Conservation (phyloP, 37 sponge, comb jelly and placozoan species). For the Axinella damicornis region DNA sequence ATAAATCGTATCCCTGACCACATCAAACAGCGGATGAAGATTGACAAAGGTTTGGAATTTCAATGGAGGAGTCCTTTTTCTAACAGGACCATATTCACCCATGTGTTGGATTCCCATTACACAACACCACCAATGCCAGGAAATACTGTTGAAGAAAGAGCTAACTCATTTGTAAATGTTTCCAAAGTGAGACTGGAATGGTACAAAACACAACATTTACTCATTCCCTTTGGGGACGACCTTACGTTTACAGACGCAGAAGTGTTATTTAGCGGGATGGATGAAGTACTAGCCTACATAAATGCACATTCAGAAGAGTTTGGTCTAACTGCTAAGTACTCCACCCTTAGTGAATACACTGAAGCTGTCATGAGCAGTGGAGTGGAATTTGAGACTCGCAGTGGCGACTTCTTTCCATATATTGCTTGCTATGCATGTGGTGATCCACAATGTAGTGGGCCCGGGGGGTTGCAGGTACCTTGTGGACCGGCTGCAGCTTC, state of each 20-base stretch:
- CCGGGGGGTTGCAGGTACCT: constrained; percentile 16
- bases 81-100: constrained; percentile 48
- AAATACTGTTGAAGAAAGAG: constrained; percentile 24
- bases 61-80: constrained; percentile 51
- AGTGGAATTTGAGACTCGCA: constrained; percentile 4
- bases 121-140: constrained; percentile 47
- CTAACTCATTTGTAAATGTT: constrained; percentile 26
- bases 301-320: constrained; percentile 30
- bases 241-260: constrained; percentile 57
- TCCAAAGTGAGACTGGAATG: constrained; percentile 39
- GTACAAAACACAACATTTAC: constrained; percentile 51
- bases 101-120: constrained; percentile 70
- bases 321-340: constrained; percentile 32
- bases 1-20: constrained; percentile 85
- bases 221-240: constrained; percentile 68
- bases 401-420: constrained; percentile 62
- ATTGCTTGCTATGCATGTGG: constrained; percentile 63
- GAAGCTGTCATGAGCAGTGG: constrained; percentile 29
- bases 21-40: constrained; percentile 80
- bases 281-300: constrained; percentile 33
- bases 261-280: constrained; percentile 48
- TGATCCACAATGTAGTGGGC: constrained; percentile 25
- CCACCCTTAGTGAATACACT: constrained; percentile 63
- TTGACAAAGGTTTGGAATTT: constrained; percentile 73
- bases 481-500: constrained; percentile 20